Evolutionary conservation across 2,888 invertebrate species (phyloP).

Genomic region (Caenorhabditis sp.): DNA sequence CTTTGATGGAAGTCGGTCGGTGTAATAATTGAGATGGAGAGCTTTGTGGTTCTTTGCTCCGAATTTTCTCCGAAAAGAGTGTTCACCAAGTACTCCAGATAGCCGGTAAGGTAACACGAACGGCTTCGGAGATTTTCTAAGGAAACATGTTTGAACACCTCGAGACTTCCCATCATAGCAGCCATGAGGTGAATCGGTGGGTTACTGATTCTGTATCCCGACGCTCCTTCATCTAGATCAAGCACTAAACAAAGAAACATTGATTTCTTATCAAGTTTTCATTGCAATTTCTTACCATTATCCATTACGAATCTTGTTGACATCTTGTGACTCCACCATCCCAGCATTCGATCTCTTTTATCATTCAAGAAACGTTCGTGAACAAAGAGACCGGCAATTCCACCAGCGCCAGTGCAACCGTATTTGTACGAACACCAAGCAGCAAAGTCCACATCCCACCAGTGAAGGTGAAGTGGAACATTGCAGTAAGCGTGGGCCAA

Average conservation of each 20-base stretch:
- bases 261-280: too few species aligned
- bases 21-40: slow-evolving; percentile 84
- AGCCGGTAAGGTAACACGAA: slow-evolving; percentile 85
- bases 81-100: slow-evolving; percentile 84
- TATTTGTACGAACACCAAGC: slow-evolving; percentile 86
- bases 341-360: slow-evolving; percentile 84
- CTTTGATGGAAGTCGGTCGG: slow-evolving; percentile 85
- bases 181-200: slow-evolving; percentile 85
- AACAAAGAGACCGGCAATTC: slow-evolving; percentile 85
- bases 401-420: slow-evolving; percentile 80
- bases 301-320: slow-evolving; percentile 84
- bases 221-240: slow-evolving; percentile 84
- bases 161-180: slow-evolving; percentile 84
- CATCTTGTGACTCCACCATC: slow-evolving; percentile 86
- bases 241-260: slow-evolving; percentile 80
- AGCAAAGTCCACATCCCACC: slow-evolving; percentile 87
- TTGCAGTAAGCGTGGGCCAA: slow-evolving; percentile 86
- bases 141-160: slow-evolving; percentile 85
- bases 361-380: slow-evolving; percentile 83
- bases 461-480: slow-evolving; percentile 85
- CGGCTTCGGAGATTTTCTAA: slow-evolving; percentile 84
- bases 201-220: slow-evolving; percentile 85
- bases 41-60: slow-evolving; percentile 66
- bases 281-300: slow-evolving; percentile 83
- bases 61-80: slow-evolving; percentile 70